Conservation (phyloP, 2,113 vertebrate species). For the Aleadryas rufinucha region DNA sequence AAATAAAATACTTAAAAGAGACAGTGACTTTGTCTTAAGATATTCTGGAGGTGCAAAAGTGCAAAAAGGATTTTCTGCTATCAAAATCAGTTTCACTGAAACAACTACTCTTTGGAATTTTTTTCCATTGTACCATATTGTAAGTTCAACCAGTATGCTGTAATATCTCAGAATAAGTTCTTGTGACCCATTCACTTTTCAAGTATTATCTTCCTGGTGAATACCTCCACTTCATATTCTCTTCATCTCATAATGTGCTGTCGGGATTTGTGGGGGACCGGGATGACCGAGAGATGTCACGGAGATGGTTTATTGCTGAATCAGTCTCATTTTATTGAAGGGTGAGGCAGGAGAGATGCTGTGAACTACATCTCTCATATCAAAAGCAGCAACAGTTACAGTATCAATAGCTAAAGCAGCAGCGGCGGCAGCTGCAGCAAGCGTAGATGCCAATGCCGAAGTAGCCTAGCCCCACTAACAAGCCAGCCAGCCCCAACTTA, state of each 20-base stretch:
- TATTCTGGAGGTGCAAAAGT: neutral
- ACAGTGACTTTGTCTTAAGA: neutral
- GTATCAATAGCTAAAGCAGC: no score
- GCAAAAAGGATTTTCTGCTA: neutral
- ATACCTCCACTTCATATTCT: neutral
- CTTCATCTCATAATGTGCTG: neutral
- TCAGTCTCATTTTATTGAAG: no score
- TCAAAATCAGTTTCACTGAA: neutral
- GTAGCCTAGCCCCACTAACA: no score
- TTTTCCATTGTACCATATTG: neutral
- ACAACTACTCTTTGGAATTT: neutral
- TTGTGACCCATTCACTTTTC: neutral
- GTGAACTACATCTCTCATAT: no score
- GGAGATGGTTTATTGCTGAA: no score
- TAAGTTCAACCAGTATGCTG: neutral
- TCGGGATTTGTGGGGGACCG: no score
- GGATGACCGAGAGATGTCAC: no score
- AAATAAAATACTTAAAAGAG: conserved; percentile 18
- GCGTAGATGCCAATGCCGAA: no score
- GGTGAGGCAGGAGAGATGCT: no score
- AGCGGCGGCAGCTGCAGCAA: no score
- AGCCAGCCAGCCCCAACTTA: no score
- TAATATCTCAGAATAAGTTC: neutral
- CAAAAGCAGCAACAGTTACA: no score
- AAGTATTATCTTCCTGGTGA: neutral